Base-by-base conservation (phyloP, 2,888 invertebrate species). In the Eremobia ochroleuca region DNA sequence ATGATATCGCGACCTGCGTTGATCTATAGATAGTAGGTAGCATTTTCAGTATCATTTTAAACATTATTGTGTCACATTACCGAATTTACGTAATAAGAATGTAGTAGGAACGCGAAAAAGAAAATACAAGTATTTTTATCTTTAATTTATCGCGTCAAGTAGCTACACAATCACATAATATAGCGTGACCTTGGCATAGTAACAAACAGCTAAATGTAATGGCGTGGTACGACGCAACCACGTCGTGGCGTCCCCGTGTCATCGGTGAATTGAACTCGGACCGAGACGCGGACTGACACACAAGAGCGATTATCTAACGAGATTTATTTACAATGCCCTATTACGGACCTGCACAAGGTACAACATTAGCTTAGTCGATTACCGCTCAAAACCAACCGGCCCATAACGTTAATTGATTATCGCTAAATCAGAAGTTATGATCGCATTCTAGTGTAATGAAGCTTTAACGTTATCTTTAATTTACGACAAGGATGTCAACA, bases 101-200 rank as follows among this genome's bases (percentile, higher is more conserved):
- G 59, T 73, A 34, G 46, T 28, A 81, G 68, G 62, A 81, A 77
- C 34, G 43, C 52, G 52, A 74, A 77, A 86, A 81, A 81, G 83
- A 86, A 86, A 86, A 85, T 80, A 83, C 81, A 87, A 80, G 76
- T 86, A 90, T 91, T 91, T 90, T 88, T 90, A 90, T 90, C 87
- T 89, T 87, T 89, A 90, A 91, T 91, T 91, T 93, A 93, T 93
- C 91, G 90, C 87, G 88, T 89, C 88, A 90, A 90, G 90, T 89
- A 90, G 90, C 91, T 89, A 90, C 89, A 92, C 90, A 92, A 92
- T 92, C 93, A 90, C 91, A 92, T 91, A 94, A 94, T 91, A 91
- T 90, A 87, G 88, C 81, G 81, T 89, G 94, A 93, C 95, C 95
- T 95, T 95, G 95, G 94, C 94, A 93, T 93, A 93, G 92, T 93